Base-by-base conservation (phyloP, 2,888 invertebrate species). In the Leucoma salicis region DNA sequence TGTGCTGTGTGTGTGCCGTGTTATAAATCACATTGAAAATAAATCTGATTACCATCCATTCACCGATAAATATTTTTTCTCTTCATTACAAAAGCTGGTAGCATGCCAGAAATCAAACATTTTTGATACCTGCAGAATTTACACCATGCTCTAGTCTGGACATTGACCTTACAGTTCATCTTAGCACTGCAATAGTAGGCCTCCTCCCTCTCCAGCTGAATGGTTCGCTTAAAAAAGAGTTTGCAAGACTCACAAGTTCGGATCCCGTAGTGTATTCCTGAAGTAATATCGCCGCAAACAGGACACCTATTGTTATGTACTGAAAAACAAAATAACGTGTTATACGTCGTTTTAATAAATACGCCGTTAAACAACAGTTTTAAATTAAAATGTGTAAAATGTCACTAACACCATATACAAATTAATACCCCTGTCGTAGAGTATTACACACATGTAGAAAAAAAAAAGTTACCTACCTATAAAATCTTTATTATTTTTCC, bases 181-280 rank as follows among this genome's bases (percentile, higher is more conserved):
- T 31, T 34, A 0, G 29, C 35, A 0, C 24, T 21, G 36, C 83
- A 83, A 0, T 2, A n/a, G 39, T 81, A 83, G 0, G 49, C 45
- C 0, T 46, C n/a, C 0, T 66, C 55, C 15, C 70, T 75, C 2
- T 66, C 49, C 14, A 63, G 41, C 18, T 74, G 68, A 0, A 77
- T 32, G 0, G 79, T 70, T 5, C 82, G 55, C 42, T 77, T 77
- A 58, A 82, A 82, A 67, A 82, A 82, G 0, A 70, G 54, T 39
- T 77, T 79, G 51, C 82, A 82, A 0, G 80, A 78, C 38, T 79
- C 76, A 39, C 82, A 82, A 0, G 77, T 74, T 1, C 57, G 55
- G 0, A 68, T 46, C 0, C 81, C 81, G 53, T 81, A 79, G 42
- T 82, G 78, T 0, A 64, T 31, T 0, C 82, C 78, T 0, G 72